phyloP scores from a whole-genome alignment of 2,888 invertebrate genomes.

The Lomographa bimaculata region DNA sequence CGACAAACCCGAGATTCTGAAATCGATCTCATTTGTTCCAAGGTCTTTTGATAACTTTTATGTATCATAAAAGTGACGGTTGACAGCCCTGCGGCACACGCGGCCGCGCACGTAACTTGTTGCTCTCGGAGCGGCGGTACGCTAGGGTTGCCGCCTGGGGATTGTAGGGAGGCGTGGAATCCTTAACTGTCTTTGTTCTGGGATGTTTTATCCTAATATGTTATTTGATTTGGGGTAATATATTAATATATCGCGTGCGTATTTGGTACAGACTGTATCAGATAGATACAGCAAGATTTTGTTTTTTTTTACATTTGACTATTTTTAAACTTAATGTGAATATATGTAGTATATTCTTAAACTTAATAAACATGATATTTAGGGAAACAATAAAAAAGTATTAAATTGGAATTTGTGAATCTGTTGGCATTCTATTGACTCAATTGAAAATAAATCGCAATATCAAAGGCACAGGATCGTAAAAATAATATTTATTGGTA shows the following conservation, averaged over 20 bases:
- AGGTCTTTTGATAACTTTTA: conserved; percentile 29
- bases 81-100: conserved; percentile 25
- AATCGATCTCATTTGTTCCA: conserved; percentile 30
- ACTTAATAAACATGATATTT: too few species aligned
- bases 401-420: too few species aligned
- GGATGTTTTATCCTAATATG: conserved; percentile 28
- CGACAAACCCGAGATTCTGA: conserved; percentile 4
- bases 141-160: conserved; percentile 33
- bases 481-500: conserved; percentile 19
- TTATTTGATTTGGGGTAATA: conserved; percentile 26
- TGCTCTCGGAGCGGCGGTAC: conserved; percentile 35
- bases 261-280: too few species aligned
- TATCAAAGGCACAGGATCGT: conserved; percentile 4
- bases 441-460: conserved; percentile 10
- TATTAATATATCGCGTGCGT: too few species aligned
- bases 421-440: too few species aligned
- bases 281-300: too few species aligned
- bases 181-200: conserved; percentile 32
- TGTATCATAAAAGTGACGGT: conserved; percentile 27
- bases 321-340: too few species aligned
- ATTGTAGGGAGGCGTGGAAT: conserved; percentile 33
- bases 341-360: too few species aligned
- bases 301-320: too few species aligned
- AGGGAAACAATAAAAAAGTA: too few species aligned
- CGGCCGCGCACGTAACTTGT: conserved; percentile 42